These are phyloP conservation scores for Kryphioiulus occultus DNA, from an alignment of 2,888 invertebrate species.

Conservation along the genomic window DNA sequence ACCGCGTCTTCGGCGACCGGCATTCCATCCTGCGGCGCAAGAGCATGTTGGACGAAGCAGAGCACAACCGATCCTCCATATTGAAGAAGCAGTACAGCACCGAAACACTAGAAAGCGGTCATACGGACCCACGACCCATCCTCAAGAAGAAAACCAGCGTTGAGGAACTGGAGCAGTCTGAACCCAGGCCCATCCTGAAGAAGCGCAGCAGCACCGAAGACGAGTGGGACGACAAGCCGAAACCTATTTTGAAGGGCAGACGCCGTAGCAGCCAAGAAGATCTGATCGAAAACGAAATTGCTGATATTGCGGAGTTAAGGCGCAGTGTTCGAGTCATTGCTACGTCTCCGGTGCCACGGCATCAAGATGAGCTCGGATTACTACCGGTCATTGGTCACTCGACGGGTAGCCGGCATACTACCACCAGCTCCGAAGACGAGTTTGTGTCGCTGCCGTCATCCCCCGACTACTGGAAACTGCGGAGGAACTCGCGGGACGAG, in stretches of 20 bases:
- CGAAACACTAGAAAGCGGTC: conserved; percentile 59
- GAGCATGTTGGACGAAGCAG: conserved; percentile 43
- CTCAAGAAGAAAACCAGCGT: conserved; percentile 82
- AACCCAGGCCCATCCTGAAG: conserved; percentile 77
- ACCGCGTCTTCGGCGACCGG: background rate
- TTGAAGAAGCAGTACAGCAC: conserved; percentile 67
- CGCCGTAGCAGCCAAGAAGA: conserved; percentile 51
- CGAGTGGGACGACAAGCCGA: conserved; percentile 67
- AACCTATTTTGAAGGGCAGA: conserved; percentile 59
- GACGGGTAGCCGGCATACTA: background rate
- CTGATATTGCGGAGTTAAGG: background rate
- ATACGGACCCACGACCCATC: conserved; percentile 69
- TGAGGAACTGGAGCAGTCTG: conserved; percentile 68
- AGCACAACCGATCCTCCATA: conserved; percentile 67
- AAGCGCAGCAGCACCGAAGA: conserved; percentile 83
- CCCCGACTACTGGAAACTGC: conserved; percentile 40
- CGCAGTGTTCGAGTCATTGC: conserved; percentile 18
- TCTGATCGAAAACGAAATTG: conserved; percentile 12
- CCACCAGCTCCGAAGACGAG: conserved; percentile 49
- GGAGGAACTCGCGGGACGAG: background rate
- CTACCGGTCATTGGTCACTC: conserved; percentile 28
- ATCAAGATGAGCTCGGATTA: background rate
- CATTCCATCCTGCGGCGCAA: conserved; percentile 49
- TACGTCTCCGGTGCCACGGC: background rate
- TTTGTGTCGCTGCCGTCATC: conserved; percentile 49